These are phyloP conservation scores for Aleiodes sp. DNA, from an alignment of 1,140 invertebrate species.

Conservation along the genomic window DNA sequence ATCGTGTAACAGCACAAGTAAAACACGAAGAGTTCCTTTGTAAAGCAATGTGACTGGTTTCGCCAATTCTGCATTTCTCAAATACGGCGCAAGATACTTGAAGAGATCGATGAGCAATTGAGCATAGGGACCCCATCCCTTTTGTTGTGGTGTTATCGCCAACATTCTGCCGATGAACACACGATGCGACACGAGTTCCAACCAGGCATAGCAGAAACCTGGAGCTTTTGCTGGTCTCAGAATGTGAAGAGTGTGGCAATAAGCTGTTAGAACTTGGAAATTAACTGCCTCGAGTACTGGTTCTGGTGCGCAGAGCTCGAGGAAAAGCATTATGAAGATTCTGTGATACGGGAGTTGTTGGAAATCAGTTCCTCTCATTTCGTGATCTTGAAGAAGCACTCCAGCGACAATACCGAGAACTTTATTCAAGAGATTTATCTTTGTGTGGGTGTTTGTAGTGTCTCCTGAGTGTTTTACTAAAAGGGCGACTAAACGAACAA, in stretches of 20 bases:
- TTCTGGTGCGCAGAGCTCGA: constrained; percentile 94
- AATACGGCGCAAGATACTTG: constrained; percentile 95
- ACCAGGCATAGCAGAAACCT: constrained; percentile 97
- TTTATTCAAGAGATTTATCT: constrained; percentile 97
- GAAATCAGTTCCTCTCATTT: constrained; percentile 86
- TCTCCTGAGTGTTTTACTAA: constrained; percentile 97
- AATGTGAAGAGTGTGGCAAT: constrained; percentile 91
- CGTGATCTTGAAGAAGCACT: constrained; percentile 94
- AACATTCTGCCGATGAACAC: constrained; percentile 95
- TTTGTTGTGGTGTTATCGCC: constrained; percentile 85
- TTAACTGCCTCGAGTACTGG: constrained; percentile 91
- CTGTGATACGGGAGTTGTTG: constrained; percentile 97
- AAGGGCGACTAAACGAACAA: constrained; percentile 91
- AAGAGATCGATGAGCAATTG: constrained; percentile 95
- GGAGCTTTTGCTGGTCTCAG: constrained; percentile 94
- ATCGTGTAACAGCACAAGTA: constrained; percentile 97
- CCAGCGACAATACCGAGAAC: constrained; percentile 95
- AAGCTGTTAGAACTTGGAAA: constrained; percentile 88
- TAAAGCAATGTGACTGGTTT: constrained; percentile 93
- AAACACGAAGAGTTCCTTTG: constrained; percentile 93
- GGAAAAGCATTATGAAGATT: constrained; percentile 96
- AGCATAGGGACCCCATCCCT: constrained; percentile 88
- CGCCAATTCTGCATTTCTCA: constrained; percentile 94
- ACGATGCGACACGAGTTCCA: constrained; percentile 96
- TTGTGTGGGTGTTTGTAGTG: constrained; percentile 87